These are phyloP conservation scores for Platyscapa corneri DNA, from an alignment of 1,140 invertebrate genomes.

Conservation along the genomic window DNA sequence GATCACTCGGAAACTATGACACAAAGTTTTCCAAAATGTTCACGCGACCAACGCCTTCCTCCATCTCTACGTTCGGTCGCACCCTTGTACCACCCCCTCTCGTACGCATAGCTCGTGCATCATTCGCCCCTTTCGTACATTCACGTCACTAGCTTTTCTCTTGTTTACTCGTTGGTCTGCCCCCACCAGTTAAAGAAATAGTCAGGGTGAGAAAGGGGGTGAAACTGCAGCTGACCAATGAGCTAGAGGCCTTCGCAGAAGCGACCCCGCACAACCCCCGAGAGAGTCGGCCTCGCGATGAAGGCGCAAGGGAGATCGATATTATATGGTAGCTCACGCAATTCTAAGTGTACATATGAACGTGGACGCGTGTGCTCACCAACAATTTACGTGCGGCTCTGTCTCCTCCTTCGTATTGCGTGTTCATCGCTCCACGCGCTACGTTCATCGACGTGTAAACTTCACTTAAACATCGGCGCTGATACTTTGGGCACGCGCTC, in stretches of 20 bases:
- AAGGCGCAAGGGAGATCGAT: slow-evolving; percentile 30
- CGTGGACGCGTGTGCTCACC: background rate
- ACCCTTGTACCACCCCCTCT: background rate
- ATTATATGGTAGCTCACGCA: background rate
- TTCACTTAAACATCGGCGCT: background rate
- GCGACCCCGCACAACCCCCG: background rate
- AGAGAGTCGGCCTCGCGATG: background rate
- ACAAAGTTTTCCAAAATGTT: background rate
- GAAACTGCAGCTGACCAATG: slow-evolving; percentile 49
- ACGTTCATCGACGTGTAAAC: background rate
- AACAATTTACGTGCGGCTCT: too few species aligned
- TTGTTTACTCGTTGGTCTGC: slow-evolving; percentile 16
- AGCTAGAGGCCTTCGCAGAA: slow-evolving; percentile 6
- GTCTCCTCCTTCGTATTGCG: background rate
- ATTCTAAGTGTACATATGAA: background rate
- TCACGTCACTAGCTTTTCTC: slow-evolving; percentile 18
- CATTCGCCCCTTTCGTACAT: slow-evolving; percentile 33
- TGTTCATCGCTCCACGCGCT: background rate
- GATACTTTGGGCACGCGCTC: background rate
- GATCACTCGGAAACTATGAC: background rate
- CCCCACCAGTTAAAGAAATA: background rate
- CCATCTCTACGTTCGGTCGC: background rate
- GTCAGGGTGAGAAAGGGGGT: background rate
- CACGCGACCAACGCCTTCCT: background rate
- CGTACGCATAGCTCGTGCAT: slow-evolving; percentile 20